Conservation (phyloP, 2,888 invertebrate genomes). For the Chalcosyrphus nemorum region DNA sequence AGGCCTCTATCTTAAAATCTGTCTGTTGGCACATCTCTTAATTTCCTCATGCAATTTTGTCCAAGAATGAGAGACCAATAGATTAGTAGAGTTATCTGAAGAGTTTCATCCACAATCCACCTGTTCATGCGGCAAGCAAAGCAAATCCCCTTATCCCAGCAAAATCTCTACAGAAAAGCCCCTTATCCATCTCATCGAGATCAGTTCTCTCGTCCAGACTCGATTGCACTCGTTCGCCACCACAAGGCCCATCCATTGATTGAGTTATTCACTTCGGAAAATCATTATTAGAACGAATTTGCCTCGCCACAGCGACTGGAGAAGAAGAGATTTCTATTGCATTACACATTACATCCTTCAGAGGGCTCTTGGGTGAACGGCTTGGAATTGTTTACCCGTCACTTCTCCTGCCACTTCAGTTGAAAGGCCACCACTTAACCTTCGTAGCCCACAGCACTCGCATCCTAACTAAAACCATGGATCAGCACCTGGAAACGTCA, state of each 20-base stretch:
- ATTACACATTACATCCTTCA: conserved; percentile 57
- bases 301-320: conserved; percentile 13
- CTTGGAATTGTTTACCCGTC: conserved; percentile 69
- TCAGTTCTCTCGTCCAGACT: not conserved
- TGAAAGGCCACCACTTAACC: conserved; percentile 70
- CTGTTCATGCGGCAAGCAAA: not conserved
- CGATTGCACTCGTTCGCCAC: not conserved
- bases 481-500: conserved; percentile 28
- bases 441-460: conserved; percentile 45
- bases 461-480: conserved; percentile 25
- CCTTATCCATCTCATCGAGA: not conserved
- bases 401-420: conserved; percentile 64
- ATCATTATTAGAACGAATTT: conserved; percentile 70
- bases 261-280: conserved; percentile 68
- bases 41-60: too few species aligned
- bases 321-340: conserved; percentile 40
- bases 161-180: not conserved
- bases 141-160: not conserved
- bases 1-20: too few species aligned
- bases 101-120: too few species aligned
- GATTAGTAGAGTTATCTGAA: too few species aligned
- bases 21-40: too few species aligned
- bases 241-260: conserved; percentile 26
- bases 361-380: conserved; percentile 55
- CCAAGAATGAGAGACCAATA: too few species aligned